Percentiles rank a stretch among this genome's conserved stretches.
Evolutionary conservation across 2,888 invertebrate species (phyloP).

Genomic region (Erebia palarica): DNA sequence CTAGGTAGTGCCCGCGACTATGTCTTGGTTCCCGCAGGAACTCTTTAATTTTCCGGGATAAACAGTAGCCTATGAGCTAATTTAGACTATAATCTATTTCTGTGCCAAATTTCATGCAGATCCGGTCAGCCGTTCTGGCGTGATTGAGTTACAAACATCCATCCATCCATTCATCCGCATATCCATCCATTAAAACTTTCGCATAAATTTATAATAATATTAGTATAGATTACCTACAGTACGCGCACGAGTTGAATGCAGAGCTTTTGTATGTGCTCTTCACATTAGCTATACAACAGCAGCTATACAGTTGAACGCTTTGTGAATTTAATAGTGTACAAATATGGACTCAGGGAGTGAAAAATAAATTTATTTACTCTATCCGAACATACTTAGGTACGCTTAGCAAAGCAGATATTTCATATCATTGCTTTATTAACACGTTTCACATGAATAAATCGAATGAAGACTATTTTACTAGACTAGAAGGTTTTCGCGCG

Average conservation of each 20-base stretch:
- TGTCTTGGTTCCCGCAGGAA: no score
- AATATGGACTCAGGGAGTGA: neutral
- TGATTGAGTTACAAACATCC: neutral
- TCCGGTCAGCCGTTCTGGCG: neutral
- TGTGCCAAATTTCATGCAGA: no score
- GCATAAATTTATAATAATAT: no score
- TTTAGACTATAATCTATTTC: no score
- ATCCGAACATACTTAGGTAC: conserved; percentile 3
- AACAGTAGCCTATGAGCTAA: no score
- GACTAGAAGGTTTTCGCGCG: no score
- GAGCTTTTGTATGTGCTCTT: no score
- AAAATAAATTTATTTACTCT: conserved; percentile 4
- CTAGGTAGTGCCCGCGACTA: no score
- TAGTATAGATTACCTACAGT: neutral
- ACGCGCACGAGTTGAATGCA: no score
- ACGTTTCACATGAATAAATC: conserved; percentile 6
- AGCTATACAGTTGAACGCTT: no score
- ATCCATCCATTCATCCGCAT: neutral
- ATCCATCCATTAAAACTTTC: neutral
- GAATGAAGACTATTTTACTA: neutral
- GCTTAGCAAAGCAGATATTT: conserved; percentile 14
- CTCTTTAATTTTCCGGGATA: no score
- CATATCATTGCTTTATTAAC: conserved; percentile 8
- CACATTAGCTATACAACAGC: no score
- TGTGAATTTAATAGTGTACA: neutral